Percentiles rank a stretch among this genome's conserved stretches.
phyloP scores from a whole-genome alignment of 2,888 invertebrate genomes.

The Atherix ibis region DNA sequence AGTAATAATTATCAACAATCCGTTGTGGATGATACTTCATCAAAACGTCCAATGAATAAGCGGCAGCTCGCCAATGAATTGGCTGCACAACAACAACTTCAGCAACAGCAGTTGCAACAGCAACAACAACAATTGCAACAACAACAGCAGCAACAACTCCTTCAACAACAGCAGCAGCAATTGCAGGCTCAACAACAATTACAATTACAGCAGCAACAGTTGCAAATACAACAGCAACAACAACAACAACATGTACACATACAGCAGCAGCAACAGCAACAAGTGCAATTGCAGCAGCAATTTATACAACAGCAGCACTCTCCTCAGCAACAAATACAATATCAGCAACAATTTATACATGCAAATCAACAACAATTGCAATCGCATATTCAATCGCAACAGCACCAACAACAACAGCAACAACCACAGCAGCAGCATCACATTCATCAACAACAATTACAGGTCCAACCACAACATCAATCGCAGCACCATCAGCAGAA shows the following conservation, averaged over 20 bases:
- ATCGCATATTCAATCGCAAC: conserved; percentile 2
- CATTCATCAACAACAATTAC: conserved; percentile 20
- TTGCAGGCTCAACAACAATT: conserved; percentile 8
- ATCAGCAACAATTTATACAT: no score
- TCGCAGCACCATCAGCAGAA: background rate
- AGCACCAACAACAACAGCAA: conserved; percentile 9
- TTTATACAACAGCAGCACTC: conserved; percentile 24
- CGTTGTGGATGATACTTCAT: conserved; percentile 5
- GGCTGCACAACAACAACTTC: conserved; percentile 6
- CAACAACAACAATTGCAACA: conserved; percentile 7
- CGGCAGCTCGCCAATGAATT: conserved; percentile 5
- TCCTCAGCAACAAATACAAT: conserved; percentile 35
- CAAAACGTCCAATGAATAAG: conserved; percentile 4
- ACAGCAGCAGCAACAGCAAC: conserved; percentile 35
- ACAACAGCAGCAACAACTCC: conserved; percentile 5
- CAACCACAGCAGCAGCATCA: conserved; percentile 13
- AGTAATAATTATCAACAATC: no score
- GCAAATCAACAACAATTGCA: conserved; percentile 35
- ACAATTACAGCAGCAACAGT: conserved; percentile 9
- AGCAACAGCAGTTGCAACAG: conserved; percentile 4
- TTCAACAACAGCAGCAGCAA: conserved; percentile 7
- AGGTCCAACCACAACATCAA: conserved; percentile 11
- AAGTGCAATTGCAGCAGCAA: conserved; percentile 30
- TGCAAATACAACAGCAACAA: conserved; percentile 16
- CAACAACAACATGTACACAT: conserved; percentile 39